A percentile compares a stretch with the other conserved stretches of the same genome.
phyloP scores from a whole-genome alignment of 2,888 invertebrate genomes.

The Amphipyra berbera region DNA sequence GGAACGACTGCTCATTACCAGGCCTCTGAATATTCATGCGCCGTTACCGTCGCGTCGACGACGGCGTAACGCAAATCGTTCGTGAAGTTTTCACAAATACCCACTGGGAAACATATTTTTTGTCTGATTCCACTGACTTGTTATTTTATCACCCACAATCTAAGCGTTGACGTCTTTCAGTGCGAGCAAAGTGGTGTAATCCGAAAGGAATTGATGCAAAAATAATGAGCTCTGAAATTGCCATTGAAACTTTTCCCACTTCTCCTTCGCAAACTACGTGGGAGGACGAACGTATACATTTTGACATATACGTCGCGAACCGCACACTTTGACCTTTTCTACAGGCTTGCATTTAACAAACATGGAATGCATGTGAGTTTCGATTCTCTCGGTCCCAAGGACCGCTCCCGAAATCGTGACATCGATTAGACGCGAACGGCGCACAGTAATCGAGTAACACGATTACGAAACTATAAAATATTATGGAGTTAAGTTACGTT shows the following conservation, averaged over 20 bases:
- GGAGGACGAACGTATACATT: conserved; percentile 30
- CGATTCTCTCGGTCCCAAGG: conserved; percentile 63
- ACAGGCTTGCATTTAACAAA: conserved; percentile 55
- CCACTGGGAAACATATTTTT: conserved; percentile 33
- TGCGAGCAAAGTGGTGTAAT: conserved; percentile 1
- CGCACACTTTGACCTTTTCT: conserved; percentile 65
- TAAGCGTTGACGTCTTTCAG: conserved; percentile 13
- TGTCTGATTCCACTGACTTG: conserved; percentile 8
- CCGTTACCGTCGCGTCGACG: conserved; percentile 63
- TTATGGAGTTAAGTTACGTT: conserved; percentile 87
- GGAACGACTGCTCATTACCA: conserved; percentile 78
- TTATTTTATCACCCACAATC: conserved; percentile 9
- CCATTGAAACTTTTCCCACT: conserved; percentile 36
- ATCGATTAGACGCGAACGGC: conserved; percentile 82
- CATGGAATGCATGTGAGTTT: conserved; percentile 67
- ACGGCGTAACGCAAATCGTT: conserved; percentile 52
- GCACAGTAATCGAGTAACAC: conserved; percentile 84
- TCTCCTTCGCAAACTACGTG: conserved; percentile 29
- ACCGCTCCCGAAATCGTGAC: conserved; percentile 86
- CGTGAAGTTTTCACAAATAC: conserved; percentile 48
- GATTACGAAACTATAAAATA: conserved; percentile 88
- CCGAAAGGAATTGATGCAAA: conserved; percentile 28
- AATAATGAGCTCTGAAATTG: conserved; percentile 30
- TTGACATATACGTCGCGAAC: conserved; percentile 27
- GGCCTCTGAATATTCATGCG: conserved; percentile 80